These are phyloP conservation scores for Trissonchulus sp. DNA, from an alignment of 2,888 invertebrate genomes.

Conservation along the genomic window DNA sequence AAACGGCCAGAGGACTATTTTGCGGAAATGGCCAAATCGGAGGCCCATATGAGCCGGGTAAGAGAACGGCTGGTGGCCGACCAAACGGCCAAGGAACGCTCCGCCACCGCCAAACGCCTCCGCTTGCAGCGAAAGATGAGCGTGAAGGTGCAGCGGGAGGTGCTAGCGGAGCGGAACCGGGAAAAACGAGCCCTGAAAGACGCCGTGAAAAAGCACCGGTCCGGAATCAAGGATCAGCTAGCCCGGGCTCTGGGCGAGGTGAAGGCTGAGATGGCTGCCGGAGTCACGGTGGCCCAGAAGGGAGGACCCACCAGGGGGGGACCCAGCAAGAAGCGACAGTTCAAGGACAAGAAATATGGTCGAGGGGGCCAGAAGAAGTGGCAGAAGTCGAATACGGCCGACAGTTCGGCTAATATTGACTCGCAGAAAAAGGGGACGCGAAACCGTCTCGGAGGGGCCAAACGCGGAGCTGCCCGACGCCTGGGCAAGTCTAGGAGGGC, in stretches of 20 bases:
- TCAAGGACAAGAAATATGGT: constrained; percentile 79
- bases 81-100: constrained; percentile 74
- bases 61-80: constrained; percentile 73
- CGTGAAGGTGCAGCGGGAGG: constrained; percentile 62
- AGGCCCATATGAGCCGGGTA: constrained; percentile 90
- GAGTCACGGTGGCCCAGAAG: background rate
- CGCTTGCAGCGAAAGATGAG: constrained; percentile 85
- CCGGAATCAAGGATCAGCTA: constrained; percentile 47
- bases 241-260: constrained; percentile 45
- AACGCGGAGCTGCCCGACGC: no score
- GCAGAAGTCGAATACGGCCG: constrained; percentile 74
- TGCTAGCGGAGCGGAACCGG: constrained; percentile 67
- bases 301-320: background rate
- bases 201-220: constrained; percentile 80
- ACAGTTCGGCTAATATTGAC: no score
- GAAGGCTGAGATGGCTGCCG: constrained; percentile 15
- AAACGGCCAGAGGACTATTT: constrained; percentile 91
- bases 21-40: constrained; percentile 97
- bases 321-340: constrained; percentile 49
- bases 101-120: constrained; percentile 81
- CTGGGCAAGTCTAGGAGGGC: no score
- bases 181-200: constrained; percentile 87
- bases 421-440: no score
- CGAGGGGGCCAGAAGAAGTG: constrained; percentile 92
- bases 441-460: no score